Conservation (phyloP, 1,140 invertebrate species). For the Formica selysi region DNA sequence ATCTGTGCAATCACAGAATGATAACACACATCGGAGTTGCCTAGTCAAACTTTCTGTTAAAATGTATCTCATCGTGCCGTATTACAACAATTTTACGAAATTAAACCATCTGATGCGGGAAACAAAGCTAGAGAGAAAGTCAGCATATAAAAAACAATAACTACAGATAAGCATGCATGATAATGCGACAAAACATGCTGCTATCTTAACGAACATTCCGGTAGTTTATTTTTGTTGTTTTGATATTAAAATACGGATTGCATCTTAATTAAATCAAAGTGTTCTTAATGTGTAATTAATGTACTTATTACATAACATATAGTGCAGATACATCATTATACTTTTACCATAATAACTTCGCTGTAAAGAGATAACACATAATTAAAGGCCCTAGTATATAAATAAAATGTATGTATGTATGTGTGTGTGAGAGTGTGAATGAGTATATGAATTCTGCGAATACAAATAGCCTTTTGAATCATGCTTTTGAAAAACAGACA, state of each 20-base stretch:
- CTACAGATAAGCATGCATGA: background rate
- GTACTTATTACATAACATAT: conserved; percentile 69
- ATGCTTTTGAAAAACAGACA: background rate
- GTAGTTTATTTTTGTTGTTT: conserved; percentile 55
- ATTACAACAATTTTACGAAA: conserved; percentile 47
- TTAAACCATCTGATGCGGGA: conserved; percentile 31
- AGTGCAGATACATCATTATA: conserved; percentile 33
- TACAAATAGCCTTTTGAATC: conserved; percentile 8
- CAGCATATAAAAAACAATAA: background rate
- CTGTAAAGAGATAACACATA: conserved; percentile 37
- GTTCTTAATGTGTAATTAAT: conserved; percentile 72
- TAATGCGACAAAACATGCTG: conserved; percentile 16
- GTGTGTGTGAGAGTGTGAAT: conserved; percentile 8
- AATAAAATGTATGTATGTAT: conserved; percentile 26
- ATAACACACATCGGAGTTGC: conserved; percentile 50
- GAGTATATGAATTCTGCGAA: conserved; percentile 8
- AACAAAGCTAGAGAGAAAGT: conserved; percentile 48
- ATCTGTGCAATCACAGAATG: conserved; percentile 29
- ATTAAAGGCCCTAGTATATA: conserved; percentile 36
- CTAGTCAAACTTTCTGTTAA: conserved; percentile 54
- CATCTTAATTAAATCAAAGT: conserved; percentile 53
- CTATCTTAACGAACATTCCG: conserved; percentile 65
- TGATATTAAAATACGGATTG: conserved; percentile 36
- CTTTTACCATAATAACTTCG: conserved; percentile 46
- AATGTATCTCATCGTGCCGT: conserved; percentile 50